Evolutionary conservation across 1,140 invertebrate species (phyloP), one percentile per base, ranked within the genome.

Genomic region (Diploscapter pachys): DNA sequence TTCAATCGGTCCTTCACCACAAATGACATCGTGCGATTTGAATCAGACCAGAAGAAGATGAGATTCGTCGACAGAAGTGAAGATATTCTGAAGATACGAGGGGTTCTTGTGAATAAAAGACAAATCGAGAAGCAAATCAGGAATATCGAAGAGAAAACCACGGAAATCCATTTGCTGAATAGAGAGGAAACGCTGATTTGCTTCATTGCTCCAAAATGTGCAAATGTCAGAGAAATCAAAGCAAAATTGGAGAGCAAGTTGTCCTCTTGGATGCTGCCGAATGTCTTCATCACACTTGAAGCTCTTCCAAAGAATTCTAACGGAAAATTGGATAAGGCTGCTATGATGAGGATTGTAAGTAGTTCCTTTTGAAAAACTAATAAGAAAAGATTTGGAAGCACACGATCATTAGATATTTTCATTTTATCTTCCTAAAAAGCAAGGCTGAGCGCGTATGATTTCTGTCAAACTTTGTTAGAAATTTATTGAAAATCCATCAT

Each of bases 241-340:
- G 3, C 5, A 8, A 31, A 9, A 48, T 59, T 64, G 8, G 0
- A 52, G 51, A 50, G 64, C 50, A 3, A 54, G 11, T 57, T 78
- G 49, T 59, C 56, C 13, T 52, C 48, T 11, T 8, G 54, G 50
- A 55, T 61, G 4, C 50, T 78, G 53, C 79, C 79, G 1, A 54
- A 63, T 49, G 49, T 59, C 53, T 71, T 80, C 53, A 51, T 80
- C n/a, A 53, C 59, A 71, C 13, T 80, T 9, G 63, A 71, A 11
- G 68, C 67, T 8, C 65, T 81, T 63, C 80, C 80, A 8, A 9
- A 80, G 50, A 81, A 79, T 66, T 71, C 77, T 2, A 71, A 57
- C 66, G 80, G 80, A 3, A 81, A 81, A 80, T 62, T 80, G 11
- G 80, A 81, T 8, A 79, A 78, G 55, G 4, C 13, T 31, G 31